Conservation (phyloP, 2,113 vertebrate genomes). For the Heteronetta atricapilla region DNA sequence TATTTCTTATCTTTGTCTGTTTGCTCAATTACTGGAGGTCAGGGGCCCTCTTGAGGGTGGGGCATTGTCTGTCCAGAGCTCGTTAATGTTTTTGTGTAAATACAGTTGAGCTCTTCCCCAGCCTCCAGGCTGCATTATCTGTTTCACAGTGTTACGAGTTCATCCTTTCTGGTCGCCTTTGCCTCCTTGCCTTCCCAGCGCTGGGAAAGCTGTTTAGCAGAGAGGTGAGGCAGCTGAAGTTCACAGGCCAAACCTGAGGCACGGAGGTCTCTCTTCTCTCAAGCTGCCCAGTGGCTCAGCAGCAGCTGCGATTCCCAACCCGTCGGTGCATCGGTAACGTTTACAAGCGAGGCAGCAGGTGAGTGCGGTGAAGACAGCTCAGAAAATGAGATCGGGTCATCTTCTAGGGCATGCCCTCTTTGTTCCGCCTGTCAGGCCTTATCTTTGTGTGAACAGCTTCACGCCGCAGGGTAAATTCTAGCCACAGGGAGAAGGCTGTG, state of each 20-base stretch:
- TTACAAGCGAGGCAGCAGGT: neutral
- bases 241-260: neutral
- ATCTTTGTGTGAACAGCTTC: neutral
- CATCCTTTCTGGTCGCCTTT: neutral
- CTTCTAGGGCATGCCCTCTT: neutral
- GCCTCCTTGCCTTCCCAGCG: neutral
- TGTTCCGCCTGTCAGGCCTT: neutral
- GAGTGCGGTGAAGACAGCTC: neutral
- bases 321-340: neutral
- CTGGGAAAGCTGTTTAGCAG: neutral
- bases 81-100: neutral
- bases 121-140: neutral
- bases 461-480: neutral
- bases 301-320: neutral
- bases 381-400: neutral
- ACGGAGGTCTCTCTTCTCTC: neutral
- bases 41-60: neutral
- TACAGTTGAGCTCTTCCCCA: neutral
- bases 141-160: neutral
- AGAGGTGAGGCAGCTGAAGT: neutral
- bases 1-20: conserved; percentile 1
- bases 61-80: conserved; percentile 16
- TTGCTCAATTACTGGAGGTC: conserved; percentile 25
- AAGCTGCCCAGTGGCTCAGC: neutral
- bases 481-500: rapidly evolving